Base-by-base conservation (phyloP, 1,140 invertebrate genomes). In the Trichonephila clavipes region DNA sequence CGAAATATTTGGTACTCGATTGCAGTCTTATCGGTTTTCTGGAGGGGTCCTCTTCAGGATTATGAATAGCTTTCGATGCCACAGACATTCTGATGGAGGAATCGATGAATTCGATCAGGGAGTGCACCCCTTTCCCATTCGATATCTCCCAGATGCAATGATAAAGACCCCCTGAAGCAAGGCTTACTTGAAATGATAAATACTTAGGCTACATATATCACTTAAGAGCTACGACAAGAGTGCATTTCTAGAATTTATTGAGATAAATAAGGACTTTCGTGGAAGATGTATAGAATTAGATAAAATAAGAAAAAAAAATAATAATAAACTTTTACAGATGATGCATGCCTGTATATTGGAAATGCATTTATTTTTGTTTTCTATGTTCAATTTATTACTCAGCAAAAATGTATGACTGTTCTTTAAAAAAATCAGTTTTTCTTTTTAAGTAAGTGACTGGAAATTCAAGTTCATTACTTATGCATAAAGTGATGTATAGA, bases 121-220 rank as follows among this genome's bases (percentile, higher is more conserved):
- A 77, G 28, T 77, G 69, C 28, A 16, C 2, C 69, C 69, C 24
- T 4, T 72, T 72, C 69, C 16, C 69, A 16, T 34, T 28, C 12
- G 5, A 77, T 10, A 10, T 24, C 64, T 21, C n/a, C 64, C n/a
- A 24, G 69, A 77, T 77, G 24, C 16, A 16, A 69, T 77, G 69
- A 34, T 77, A 77, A 77, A 34, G 28, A 16, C 12, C 69, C 69
- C 69, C 69, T 7, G 69, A 24, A 77, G 69, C 69, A 34, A 77
- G 69, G 69, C 69, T 28, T 34, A 77, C 28, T 77, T 18, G 69
- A 34, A 28, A 77, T 28, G 69, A 77, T 77, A 77, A 77, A 77
- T 77, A 77, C 69, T 77, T 77, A 77, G 28, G 69, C 69, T 77
- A 77, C 34, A 77, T 77, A 77, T 77, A 77, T 77, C 69, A 77